phyloP scores from a whole-genome alignment of 2,797 vertebrate genomes.

The Poecilia wingei region DNA sequence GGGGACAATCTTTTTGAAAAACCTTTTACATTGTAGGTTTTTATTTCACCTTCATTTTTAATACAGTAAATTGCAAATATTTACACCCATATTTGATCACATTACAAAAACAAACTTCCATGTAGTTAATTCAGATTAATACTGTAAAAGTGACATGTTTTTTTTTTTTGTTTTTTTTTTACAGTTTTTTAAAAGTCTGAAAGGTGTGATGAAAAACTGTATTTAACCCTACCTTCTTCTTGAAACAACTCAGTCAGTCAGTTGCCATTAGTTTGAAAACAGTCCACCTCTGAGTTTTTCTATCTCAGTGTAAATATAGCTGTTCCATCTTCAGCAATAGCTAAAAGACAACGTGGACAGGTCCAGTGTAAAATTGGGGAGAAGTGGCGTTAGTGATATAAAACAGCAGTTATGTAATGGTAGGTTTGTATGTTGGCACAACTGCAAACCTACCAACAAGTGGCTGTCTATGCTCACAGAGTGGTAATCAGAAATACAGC shows the following conservation, averaged over 20 bases:
- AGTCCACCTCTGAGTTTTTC: not conserved
- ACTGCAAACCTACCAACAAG: not conserved
- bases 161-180: not conserved
- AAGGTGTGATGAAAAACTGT: not conserved
- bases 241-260: not conserved
- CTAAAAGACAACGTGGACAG: not conserved
- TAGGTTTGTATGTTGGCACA: not conserved
- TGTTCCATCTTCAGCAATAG: not conserved
- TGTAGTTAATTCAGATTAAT: not conserved
- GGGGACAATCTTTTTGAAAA: not conserved
- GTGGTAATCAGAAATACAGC: not conserved
- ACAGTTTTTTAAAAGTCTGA: not conserved
- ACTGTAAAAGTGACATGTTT: not conserved
- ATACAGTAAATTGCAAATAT: not conserved
- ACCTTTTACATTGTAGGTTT: not conserved
- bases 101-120: not conserved
- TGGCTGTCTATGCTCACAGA: not conserved
- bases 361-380: not conserved
- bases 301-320: not conserved
- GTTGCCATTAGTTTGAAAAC: not conserved
- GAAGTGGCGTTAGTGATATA: not conserved
- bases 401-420: not conserved
- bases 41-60: not conserved
- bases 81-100: not conserved
- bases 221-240: not conserved